Base-by-base conservation (phyloP, 2,797 vertebrate genomes). In the Falco novaeseelandiae region DNA sequence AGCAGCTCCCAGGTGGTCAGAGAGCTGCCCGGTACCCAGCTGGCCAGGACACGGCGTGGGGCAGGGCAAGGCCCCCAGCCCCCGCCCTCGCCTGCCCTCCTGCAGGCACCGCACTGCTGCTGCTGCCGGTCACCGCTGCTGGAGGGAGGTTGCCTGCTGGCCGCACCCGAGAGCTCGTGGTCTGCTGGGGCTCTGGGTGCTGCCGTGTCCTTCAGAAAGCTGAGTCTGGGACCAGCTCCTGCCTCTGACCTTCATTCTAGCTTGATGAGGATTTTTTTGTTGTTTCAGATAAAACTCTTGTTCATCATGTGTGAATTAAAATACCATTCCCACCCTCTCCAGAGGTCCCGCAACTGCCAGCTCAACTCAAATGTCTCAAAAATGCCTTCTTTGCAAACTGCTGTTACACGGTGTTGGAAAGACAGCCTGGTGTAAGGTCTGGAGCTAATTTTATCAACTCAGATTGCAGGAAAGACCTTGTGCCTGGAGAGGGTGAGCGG, bases 1-100 rank as follows among this genome's bases (percentile, higher is more conserved):
- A 61, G 63, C 34, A 58, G 58, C 42, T 57, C 49, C 48, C 3
- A 2, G 9, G 20, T 22, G 58, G n/a, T 34, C 1, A 1, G 17
- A 32, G 52, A 23, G 25, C 32, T 5, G 7, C 48, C 54, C 3
- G 0, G 16, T 4, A 4, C 48, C 71, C 1, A 1, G 3, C 42
- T 20, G 57, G 30, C 34, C 34, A 5, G 26, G 21, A 12, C 55
- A 36, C 5, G 3, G 66, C 3, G 2, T 14, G 23, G 0, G 12
- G 55, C 66, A 49, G 18, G 5, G 1, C 54, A 14, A 38, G 29
- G 17, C 30, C 38, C 55, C 38, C 44, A 8, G 52, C 30, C 83
- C 34, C 20, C 16, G 34, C 30, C 49, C 8, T 10, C 5, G 4
- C 49, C 57, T 14, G 42, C 57, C 19, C 55, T 78, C 66, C 74